phyloP scores from a whole-genome alignment of 2,113 vertebrate species.

The Labeo catla region DNA sequence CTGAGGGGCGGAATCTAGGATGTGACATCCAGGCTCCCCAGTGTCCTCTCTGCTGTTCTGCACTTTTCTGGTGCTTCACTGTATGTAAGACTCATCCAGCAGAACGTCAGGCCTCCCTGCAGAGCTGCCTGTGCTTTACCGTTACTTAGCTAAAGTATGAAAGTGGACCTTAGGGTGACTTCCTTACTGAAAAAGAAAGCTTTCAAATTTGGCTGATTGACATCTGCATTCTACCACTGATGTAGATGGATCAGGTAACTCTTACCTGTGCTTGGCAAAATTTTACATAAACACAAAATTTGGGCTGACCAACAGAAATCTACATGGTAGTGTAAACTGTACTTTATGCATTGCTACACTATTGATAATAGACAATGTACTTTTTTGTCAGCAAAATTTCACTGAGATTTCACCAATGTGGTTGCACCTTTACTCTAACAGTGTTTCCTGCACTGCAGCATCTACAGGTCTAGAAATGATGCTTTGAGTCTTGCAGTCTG shows the following conservation, averaged over 20 bases:
- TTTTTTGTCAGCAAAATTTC: neutral
- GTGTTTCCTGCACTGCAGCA: neutral
- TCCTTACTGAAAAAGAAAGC: neutral
- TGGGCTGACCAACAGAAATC: neutral
- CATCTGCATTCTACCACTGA: neutral
- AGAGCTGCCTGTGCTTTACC: neutral
- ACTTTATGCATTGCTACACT: neutral
- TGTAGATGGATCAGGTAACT: neutral
- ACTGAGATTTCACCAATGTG: neutral
- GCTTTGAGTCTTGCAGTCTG: neutral
- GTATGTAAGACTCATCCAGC: slow-evolving; percentile 61
- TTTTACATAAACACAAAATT: neutral
- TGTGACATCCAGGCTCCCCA: slow-evolving; percentile 44
- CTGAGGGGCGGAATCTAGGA: slow-evolving; percentile 47
- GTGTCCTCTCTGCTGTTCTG: slow-evolving; percentile 42
- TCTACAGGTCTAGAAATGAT: neutral
- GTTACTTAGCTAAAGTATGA: neutral
- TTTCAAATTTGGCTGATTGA: neutral
- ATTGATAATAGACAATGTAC: neutral
- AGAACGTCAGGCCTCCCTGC: slow-evolving; percentile 59
- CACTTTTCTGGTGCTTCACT: slow-evolving; percentile 29
- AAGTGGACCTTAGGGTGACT: neutral
- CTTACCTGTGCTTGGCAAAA: neutral
- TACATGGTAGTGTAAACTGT: neutral
- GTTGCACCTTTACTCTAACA: neutral